Evolutionary conservation across 2,797 vertebrate genomes (phyloP).

Genomic region (Bufotes viridis): DNA sequence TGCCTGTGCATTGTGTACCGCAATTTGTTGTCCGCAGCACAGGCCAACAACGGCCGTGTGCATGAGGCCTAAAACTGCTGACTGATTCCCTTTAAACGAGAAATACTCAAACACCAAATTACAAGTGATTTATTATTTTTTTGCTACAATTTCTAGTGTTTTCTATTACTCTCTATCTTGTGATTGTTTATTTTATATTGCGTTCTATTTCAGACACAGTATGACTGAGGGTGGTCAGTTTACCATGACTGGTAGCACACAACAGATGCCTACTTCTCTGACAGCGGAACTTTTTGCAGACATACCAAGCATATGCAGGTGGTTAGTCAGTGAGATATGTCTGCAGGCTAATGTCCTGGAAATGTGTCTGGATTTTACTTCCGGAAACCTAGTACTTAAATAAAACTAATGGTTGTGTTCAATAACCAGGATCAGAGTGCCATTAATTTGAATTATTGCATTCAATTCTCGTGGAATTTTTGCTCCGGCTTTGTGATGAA

Average conservation of each 20-base stretch:
- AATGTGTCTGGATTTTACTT: background rate
- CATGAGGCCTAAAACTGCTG: too few species aligned
- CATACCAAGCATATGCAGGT: constrained; percentile 40
- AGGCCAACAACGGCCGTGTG: too few species aligned
- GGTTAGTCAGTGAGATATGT: constrained; percentile 47
- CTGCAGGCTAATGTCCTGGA: constrained; percentile 17
- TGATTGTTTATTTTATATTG: background rate
- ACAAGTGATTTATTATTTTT: background rate
- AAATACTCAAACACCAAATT: too few species aligned
- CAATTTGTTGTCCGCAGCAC: too few species aligned
- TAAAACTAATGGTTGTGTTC: background rate
- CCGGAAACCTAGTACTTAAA: constrained; percentile 22
- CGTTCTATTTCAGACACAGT: background rate
- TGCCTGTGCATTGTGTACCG: too few species aligned
- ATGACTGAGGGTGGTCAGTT: background rate
- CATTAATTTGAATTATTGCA: background rate
- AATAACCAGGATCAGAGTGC: background rate
- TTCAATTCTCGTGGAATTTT: background rate
- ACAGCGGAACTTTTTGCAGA: constrained; percentile 32
- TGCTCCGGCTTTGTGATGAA: background rate
- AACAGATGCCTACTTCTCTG: constrained; percentile 30
- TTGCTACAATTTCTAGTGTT: background rate
- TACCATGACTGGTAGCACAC: background rate
- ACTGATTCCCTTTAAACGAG: too few species aligned
- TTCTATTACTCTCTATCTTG: background rate